Evolutionary conservation across 1,140 invertebrate genomes (phyloP), one percentile per base, ranked within the genome.

Genomic region (Drosophila arizonae): DNA sequence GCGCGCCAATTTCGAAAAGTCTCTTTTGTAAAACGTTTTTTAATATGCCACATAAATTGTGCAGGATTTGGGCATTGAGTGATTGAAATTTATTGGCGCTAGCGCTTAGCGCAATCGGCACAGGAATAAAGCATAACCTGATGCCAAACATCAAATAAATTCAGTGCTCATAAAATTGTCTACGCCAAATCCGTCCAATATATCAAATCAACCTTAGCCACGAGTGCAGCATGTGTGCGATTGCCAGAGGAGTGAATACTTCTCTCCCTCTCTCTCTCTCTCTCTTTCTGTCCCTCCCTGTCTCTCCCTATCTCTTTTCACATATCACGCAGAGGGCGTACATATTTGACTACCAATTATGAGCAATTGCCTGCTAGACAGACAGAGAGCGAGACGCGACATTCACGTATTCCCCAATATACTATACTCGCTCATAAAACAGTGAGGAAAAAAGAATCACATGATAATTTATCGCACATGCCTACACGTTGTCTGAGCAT

Each of bases 401-500:
- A 46, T 9, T 3, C 43, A 79, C 78, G 81, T 57, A 66, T 81
- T 80, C 73, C 62, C 67, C 45, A 64, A 39, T 46, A 21, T 11
- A 48, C 21, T 2, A 24, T 24, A 24, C 21, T 33, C n/a, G 10
- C 6, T 28, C 11, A 46, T 30, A 50, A 46, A 57, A 50, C 36
- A 48, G 17, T 21, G 63, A 56, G 72, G 69, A 57, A 36, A 2
- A 28, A 28, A 33, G 6, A 30, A 30, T 55, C 65, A 51, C 66
- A 64, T 65, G 76, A 90, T 90, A 90, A 90, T 90, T 90, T 90
- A 90, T 90, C 72, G 89, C 88, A 90, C 88, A 90, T 90, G 88
- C 80, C 85, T 86, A 84, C 85, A 89, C 81, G 72, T 52, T 67
- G 69, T 33, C 48, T 51, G 61, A 39, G 60, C 61, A 66, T 10